Base-by-base conservation (phyloP, 2,888 invertebrate species). In the Drosophila niveifrons region DNA sequence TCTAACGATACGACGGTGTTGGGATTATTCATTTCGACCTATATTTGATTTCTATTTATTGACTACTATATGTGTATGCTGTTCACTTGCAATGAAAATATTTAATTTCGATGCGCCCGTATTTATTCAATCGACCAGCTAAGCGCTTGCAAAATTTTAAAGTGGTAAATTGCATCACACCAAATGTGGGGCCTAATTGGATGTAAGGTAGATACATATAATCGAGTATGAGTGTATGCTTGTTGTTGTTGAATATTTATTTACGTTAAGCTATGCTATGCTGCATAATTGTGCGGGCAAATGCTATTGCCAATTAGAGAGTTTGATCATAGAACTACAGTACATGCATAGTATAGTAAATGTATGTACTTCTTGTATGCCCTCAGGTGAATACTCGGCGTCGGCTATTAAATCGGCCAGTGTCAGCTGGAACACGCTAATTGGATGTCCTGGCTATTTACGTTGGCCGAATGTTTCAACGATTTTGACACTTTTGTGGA, bases 341-440 rank as follows among this genome's bases (percentile, higher is more conserved):
- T 3, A 56, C 15, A 8, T 17, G 10, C 28, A 29, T n/a, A 28
- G 13, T 10, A 28, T 39, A 28, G 36, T 36, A n/a, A 6, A 17
- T 31, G 15, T 41, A 29, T 13, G 23, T 18, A 36, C 28, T 58
- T 46, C 17, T 56, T 41, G 18, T 29, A 17, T 56, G 46, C 57
- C 61, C 11, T 62, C 84, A 92, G 92, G 91, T 78, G 92, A 92
- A 87, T 92, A 92, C 69, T 92, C 92, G 31, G 92, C 92, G 50
- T 92, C 92, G 50, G 92, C 92, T 66, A 92, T 92, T 78, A 92
- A 91, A 78, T 92, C 92, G 43, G 86, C 66, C 55, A 75, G 90
- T 56, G 78, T 84, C 81, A 89, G 84, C 82, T 84, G 87, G 89
- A 78, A 72, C 66, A 64, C 78, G 66, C 76, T 86, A 88, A 89